phyloP scores from a whole-genome alignment of 2,888 invertebrate species.

The Tetheella fluctuosa region DNA sequence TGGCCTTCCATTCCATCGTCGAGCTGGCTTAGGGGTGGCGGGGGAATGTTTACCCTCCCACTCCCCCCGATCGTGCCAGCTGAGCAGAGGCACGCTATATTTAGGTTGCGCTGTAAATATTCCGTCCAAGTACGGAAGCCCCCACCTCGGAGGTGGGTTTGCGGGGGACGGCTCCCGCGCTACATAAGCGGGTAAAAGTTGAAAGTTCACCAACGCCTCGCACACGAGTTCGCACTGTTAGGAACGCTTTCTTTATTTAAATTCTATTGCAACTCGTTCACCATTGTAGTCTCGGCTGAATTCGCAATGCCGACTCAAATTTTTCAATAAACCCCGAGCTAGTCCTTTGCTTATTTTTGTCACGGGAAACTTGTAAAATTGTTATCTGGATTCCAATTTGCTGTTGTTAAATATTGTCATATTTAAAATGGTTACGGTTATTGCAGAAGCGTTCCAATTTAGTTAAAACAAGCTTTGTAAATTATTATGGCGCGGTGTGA shows the following conservation, averaged over 20 bases:
- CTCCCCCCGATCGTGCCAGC: slow-evolving; percentile 71
- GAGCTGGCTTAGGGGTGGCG: slow-evolving; percentile 44
- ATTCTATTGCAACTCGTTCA: slow-evolving; percentile 83
- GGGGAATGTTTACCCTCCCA: slow-evolving; percentile 76
- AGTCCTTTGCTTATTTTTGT: slow-evolving; percentile 41
- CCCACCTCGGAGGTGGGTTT: slow-evolving; percentile 38
- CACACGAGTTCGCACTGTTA: slow-evolving; percentile 74
- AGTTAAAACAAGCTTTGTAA: slow-evolving; percentile 58
- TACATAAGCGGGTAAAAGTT: slow-evolving; percentile 80
- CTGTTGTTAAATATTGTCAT: slow-evolving; percentile 50
- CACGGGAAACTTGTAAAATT: slow-evolving; percentile 55
- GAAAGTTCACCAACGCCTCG: slow-evolving; percentile 81
- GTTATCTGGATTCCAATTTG: slow-evolving; percentile 61
- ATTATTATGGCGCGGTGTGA: slow-evolving; percentile 53
- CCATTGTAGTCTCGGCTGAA: slow-evolving; percentile 77
- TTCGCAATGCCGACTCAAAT: slow-evolving; percentile 69
- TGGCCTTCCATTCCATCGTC: slow-evolving; percentile 59
- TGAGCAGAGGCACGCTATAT: slow-evolving; percentile 83
- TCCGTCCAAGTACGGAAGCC: slow-evolving; percentile 80
- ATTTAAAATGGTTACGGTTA: slow-evolving; percentile 56
- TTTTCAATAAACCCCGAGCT: slow-evolving; percentile 63
- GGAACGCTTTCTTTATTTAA: slow-evolving; percentile 81
- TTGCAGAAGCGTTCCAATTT: slow-evolving; percentile 64
- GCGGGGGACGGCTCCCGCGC: slow-evolving; percentile 48
- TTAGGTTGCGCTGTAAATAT: slow-evolving; percentile 84